Evolutionary conservation across 2,888 invertebrate species (phyloP), one percentile per base, ranked within the genome.

Genomic region (Pterostichus madidus): DNA sequence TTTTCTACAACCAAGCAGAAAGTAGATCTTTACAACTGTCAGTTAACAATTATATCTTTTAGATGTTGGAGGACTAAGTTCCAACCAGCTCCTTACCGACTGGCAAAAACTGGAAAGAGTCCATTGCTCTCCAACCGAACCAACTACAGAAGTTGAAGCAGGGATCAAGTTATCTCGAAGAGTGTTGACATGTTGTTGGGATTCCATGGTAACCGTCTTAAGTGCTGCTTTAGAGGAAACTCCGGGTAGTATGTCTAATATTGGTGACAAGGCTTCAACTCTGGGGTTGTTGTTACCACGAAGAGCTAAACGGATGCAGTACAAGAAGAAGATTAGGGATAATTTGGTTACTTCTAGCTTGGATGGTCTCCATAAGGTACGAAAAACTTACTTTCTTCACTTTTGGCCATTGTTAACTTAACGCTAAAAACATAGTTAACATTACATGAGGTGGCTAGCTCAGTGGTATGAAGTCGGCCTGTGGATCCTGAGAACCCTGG

Each of bases 131-230:
- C 92, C 93, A 85, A 93, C 93, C 15, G 93, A 93, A 85, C 92
- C 91, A n/a, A 94, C 94, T 11, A 93, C 94, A 0, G 94, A 95
- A 86, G 92, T 94, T 11, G 95, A 96, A 87, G 96, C 97, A 0
- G 96, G 96, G 85, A 92, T 95, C 39, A 95, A 95, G 85, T 91
- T 96, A 87, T 94, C 95, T 0, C 91, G 96, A 86, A 92, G 96
- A 83, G 94, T 98, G 46, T 89, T 98, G 75, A 97, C 97, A 0
- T 96, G 96, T 86, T 97, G 97, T 87, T 98, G 98, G 98, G 95
- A 96, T 52, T 96, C 96, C 0, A 95, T 98, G 92, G 94, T 98
- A 84, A 95, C 95, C 13, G 96, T 98, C 0, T 90, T 98, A 13
- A 96, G 97, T 64, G 94, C 95, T 0, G 95, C 96, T 0, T 90